phyloP scores from a whole-genome alignment of 2,888 invertebrate genomes.

The Parapristionchus giblindavisi region DNA sequence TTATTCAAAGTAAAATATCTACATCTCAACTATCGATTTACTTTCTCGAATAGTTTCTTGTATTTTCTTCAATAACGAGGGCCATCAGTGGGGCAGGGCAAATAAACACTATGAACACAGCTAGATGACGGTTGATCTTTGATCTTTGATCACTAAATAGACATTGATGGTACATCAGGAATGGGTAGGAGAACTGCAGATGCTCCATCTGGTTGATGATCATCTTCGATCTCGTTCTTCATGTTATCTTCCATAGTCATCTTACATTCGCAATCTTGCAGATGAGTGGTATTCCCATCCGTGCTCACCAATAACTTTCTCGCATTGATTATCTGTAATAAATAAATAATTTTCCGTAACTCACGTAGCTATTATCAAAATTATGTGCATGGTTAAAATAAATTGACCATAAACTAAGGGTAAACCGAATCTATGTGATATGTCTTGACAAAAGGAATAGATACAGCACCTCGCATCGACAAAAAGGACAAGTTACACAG shows the following conservation, averaged over 20 bases:
- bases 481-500: constrained; percentile 29
- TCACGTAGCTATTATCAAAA: not conserved
- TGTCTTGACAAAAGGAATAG: too few relatives aligned
- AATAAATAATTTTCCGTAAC: not conserved
- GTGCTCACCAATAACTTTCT: constrained; percentile 6
- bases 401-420: too few relatives aligned
- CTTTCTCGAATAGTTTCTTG: too few relatives aligned
- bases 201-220: constrained; percentile 19
- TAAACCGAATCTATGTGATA: too few relatives aligned
- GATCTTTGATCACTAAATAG: too few relatives aligned
- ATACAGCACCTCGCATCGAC: constrained; percentile 36
- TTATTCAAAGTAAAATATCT: too few relatives aligned
- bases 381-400: too few relatives aligned
- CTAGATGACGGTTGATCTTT: too few relatives aligned
- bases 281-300: not conserved
- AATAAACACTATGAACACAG: too few relatives aligned
- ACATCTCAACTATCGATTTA: too few relatives aligned
- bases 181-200: constrained; percentile 12
- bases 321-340: constrained; percentile 16
- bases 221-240: not conserved
- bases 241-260: not conserved
- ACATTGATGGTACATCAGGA: not conserved
- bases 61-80: too few relatives aligned
- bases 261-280: constrained; percentile 13
- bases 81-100: too few relatives aligned